These are phyloP conservation scores for Chloroceryle aenea DNA, from an alignment of 2,113 vertebrate species.

Conservation along the genomic window DNA sequence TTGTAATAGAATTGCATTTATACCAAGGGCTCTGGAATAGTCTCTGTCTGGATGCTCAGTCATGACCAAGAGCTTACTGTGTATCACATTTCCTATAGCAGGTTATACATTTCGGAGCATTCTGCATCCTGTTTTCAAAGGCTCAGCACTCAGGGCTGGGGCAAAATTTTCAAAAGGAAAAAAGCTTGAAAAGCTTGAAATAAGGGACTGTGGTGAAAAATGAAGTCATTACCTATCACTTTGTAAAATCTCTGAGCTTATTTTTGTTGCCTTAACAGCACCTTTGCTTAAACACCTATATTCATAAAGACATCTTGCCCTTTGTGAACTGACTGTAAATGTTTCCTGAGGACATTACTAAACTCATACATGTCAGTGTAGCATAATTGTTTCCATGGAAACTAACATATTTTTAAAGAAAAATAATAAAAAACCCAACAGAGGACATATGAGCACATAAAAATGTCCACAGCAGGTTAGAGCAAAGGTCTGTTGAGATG, in stretches of 20 bases:
- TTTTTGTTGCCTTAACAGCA: neutral
- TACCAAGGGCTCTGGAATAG: neutral
- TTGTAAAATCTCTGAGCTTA: neutral
- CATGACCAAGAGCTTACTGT: neutral
- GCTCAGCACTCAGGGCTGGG: neutral
- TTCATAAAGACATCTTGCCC: neutral
- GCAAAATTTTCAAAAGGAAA: neutral
- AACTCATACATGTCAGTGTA: neutral
- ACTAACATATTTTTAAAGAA: slow-evolving; percentile 11
- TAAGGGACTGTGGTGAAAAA: neutral
- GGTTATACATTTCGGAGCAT: neutral
- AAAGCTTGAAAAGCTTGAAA: neutral
- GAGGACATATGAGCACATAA: neutral
- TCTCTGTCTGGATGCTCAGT: neutral
- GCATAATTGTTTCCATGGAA: slow-evolving; percentile 52
- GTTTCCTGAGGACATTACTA: slow-evolving; percentile 11
- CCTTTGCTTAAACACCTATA: neutral
- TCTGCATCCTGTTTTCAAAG: neutral
- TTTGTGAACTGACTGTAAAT: neutral
- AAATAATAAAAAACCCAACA: slow-evolving; percentile 19
- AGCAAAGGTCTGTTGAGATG: slow-evolving; percentile 11
- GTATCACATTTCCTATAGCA: neutral
- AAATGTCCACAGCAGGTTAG: neutral
- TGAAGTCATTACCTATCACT: neutral
- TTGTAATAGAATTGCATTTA: neutral